Evolutionary conservation across 2,888 invertebrate genomes (phyloP), one percentile per base, ranked within the genome.

Genomic region (Ochropacha duplaris): DNA sequence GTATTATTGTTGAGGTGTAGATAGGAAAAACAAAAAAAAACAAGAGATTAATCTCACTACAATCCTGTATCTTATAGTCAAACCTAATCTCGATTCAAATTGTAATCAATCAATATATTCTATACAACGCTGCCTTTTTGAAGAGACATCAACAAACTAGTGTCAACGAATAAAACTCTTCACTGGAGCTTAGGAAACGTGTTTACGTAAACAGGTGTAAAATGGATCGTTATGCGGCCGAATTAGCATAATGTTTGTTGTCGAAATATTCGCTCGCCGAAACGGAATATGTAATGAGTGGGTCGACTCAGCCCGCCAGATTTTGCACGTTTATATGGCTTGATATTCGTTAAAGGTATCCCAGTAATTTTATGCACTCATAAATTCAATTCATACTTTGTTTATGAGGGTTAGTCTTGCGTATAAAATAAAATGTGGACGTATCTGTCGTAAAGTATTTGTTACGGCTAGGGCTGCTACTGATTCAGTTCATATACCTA

Each of bases 161-260:
- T 71, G 71, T 69, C 69, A 71, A 71, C 72, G 72, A 57, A 67
- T 68, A 80, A 83, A 84, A 86, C 85, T 81, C 80, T 81, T 85
- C 83, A 80, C 78, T 79, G 78, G 72, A 79, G 83, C 86, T 84
- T 81, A 84, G 83, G 74, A 81, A 74, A 76, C 81, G 74, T 85
- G 87, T 88, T 89, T 88, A 85, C 86, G 86, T 88, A 90, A 88
- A 90, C 89, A 90, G 88, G 89, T 90, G 88, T 87, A 89, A 87
- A 89, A 87, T 84, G 81, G 84, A 86, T 86, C 86, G 85, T 88
- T 88, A 87, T 84, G 83, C 80, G 84, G 80, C 79, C 74, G 77
- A 81, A 90, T 90, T 90, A 89, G 81, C 90, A 90, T 90, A 90
- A 89, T 88, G 88, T 90, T 89, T 88, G 88, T 86, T 87, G 88